Conservation (phyloP, 1,140 invertebrate genomes). For the Drosophila takahashii region DNA sequence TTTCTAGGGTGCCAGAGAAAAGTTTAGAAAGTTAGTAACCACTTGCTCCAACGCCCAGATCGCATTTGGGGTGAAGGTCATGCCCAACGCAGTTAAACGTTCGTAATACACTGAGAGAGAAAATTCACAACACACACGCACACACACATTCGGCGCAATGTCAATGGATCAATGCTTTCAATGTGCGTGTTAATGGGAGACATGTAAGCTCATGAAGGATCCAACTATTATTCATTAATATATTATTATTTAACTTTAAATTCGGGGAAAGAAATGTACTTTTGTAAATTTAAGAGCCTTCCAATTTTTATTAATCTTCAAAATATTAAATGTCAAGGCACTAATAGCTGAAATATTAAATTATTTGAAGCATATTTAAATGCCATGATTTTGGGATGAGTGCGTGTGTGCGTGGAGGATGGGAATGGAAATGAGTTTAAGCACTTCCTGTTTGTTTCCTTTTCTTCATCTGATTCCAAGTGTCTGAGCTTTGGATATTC, state of each 20-base stretch:
- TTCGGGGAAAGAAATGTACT: too few species aligned
- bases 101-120: conserved; percentile 23
- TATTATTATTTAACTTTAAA: background rate
- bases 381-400: conserved; percentile 2
- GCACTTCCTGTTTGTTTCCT: conserved; percentile 6
- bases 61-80: conserved; percentile 5
- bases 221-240: background rate
- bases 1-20: conserved; percentile 56
- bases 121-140: conserved; percentile 37
- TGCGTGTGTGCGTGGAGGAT: conserved; percentile 34
- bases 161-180: conserved; percentile 35
- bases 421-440: conserved; percentile 32
- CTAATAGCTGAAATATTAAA: background rate
- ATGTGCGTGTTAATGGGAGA: conserved; percentile 22
- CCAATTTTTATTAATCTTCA: background rate
- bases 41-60: background rate
- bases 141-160: conserved; percentile 41
- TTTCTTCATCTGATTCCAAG: background rate
- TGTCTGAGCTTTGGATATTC: background rate
- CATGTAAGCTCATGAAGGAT: background rate
- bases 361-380: background rate
- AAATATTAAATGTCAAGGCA: background rate
- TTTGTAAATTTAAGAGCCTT: too few species aligned
- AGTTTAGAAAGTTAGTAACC: background rate
- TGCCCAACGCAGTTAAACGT: conserved; percentile 39